Conservation (phyloP, 2,888 invertebrate species). For the Iphiclides podalirius region DNA sequence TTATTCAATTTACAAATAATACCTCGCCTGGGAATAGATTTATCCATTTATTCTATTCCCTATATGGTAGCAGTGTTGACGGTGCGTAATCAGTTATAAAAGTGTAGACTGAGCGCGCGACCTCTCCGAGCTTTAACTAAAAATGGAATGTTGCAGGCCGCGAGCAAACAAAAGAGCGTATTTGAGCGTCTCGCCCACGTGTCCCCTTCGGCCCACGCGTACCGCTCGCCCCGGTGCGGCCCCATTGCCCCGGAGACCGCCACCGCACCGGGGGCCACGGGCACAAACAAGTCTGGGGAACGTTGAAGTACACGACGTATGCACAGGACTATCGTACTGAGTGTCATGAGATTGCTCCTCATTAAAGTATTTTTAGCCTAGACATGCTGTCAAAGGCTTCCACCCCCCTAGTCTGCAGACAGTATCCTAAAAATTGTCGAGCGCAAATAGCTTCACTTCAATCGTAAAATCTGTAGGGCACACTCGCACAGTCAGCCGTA, state of each 20-base stretch:
- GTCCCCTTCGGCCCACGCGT: background rate
- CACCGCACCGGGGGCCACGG: background rate
- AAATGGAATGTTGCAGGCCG: too few species aligned
- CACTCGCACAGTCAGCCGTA: background rate
- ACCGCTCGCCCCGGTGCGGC: background rate
- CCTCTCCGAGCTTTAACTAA: too few species aligned
- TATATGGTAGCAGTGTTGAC: background rate
- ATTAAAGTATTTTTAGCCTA: background rate
- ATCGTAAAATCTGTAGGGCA: background rate
- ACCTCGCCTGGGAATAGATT: too few species aligned
- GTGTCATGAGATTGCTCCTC: background rate
- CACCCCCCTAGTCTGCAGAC: background rate
- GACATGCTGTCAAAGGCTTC: background rate
- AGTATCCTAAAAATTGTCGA: too few species aligned
- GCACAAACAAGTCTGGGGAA: background rate
- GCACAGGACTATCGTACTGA: background rate
- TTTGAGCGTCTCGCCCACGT: background rate
- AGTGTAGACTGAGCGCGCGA: background rate
- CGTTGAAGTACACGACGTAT: background rate
- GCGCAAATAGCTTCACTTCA: background rate
- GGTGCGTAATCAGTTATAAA: background rate
- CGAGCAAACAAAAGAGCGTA: background rate
- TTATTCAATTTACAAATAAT: too few species aligned
- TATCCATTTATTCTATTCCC: too few species aligned
- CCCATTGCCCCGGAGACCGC: background rate